These are phyloP conservation scores for Thripadectes ignobilis DNA, from an alignment of 2,797 vertebrate species.

Conservation along the genomic window DNA sequence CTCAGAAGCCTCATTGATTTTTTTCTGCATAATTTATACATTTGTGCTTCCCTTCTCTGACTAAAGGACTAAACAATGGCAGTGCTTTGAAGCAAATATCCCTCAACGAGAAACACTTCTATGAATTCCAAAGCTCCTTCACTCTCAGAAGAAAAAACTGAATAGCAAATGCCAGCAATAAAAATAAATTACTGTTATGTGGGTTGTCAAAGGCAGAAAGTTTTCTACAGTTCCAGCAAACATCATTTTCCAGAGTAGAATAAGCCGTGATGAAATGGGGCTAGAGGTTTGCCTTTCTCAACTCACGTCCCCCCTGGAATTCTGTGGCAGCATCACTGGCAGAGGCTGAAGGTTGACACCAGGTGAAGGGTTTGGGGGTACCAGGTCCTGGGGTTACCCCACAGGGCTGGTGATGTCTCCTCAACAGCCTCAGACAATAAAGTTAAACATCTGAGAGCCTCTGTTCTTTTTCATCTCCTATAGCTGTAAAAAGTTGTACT, in stretches of 20 bases:
- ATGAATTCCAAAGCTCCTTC: not conserved
- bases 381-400: not conserved
- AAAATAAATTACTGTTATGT: not conserved
- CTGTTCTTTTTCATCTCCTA: not conserved
- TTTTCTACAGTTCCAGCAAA: not conserved
- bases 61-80: not conserved
- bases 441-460: not conserved
- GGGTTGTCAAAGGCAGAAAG: not conserved
- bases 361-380: not conserved
- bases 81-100: not conserved
- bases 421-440: not conserved
- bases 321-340: not conserved
- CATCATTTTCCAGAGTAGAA: not conserved
- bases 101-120: not conserved
- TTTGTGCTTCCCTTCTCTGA: not conserved
- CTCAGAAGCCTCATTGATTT: conserved; percentile 17
- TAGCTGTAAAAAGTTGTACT: not conserved
- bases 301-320: not conserved
- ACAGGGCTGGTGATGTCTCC: not conserved
- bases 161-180: not conserved
- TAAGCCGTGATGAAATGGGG: not conserved
- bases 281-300: not conserved
- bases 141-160: rapidly evolving
- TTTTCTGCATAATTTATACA: conserved; percentile 4
- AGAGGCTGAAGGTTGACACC: rapidly evolving